Conservation (phyloP, 2,888 invertebrate genomes). For the Charanyca ferruginea region DNA sequence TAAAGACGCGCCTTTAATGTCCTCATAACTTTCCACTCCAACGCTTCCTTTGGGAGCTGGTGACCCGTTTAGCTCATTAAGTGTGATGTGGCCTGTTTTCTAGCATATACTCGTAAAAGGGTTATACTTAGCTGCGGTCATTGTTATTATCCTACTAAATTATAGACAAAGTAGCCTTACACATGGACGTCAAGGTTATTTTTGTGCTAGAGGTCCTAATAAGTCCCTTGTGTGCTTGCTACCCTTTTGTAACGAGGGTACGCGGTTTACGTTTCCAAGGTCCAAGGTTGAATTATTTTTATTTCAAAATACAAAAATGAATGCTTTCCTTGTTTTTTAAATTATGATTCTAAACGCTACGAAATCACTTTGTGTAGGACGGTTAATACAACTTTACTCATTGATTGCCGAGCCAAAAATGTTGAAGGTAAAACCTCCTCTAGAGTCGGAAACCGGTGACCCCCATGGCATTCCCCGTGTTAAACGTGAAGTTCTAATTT, state of each 20-base stretch:
- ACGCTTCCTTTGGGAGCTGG: constrained; percentile 63
- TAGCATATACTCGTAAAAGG: constrained; percentile 35
- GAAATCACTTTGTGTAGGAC: not conserved
- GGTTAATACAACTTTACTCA: too few species aligned
- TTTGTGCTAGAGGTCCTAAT: constrained; percentile 26
- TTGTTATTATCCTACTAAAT: constrained; percentile 16
- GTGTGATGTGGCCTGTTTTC: constrained; percentile 57
- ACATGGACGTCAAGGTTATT: constrained; percentile 34
- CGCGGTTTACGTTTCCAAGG: not conserved
- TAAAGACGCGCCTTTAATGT: constrained; percentile 44
- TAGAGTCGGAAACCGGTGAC: too few species aligned
- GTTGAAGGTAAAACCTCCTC: too few species aligned
- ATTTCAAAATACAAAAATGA: not conserved
- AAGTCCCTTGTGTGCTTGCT: constrained; percentile 34
- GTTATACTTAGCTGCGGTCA: constrained; percentile 29
- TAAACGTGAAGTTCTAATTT: too few species aligned
- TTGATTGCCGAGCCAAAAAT: too few species aligned
- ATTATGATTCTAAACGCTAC: not conserved
- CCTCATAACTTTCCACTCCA: constrained; percentile 52
- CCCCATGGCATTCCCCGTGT: too few species aligned
- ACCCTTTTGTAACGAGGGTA: constrained; percentile 37
- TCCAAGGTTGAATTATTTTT: constrained; percentile 27
- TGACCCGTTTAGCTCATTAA: constrained; percentile 67
- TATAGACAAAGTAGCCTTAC: constrained; percentile 22
- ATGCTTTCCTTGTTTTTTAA: not conserved